Conservation (phyloP, 2,797 vertebrate genomes). For the Pantherophis vulpinus region DNA sequence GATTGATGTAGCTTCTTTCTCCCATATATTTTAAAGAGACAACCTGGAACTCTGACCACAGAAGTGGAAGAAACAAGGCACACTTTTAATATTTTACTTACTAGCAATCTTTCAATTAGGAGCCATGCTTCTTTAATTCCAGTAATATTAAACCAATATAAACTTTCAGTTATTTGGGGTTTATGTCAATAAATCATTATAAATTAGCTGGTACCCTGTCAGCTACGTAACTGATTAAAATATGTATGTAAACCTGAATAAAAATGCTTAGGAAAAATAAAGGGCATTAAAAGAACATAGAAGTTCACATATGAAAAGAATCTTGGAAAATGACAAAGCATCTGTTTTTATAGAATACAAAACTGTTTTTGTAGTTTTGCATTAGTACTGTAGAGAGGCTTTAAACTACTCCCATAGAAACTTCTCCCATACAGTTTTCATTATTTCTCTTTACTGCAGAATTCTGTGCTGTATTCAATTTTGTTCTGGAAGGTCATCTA, state of each 20-base stretch:
- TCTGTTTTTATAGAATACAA: not conserved
- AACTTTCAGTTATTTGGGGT: conserved; percentile 32
- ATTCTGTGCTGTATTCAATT: not conserved
- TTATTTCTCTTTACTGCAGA: not conserved
- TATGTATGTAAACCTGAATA: conserved; percentile 9
- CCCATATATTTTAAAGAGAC: conserved; percentile 50
- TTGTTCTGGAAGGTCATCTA: not conserved
- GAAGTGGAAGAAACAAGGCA: conserved; percentile 9
- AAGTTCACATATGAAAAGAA: not conserved
- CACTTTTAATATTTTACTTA: not conserved
- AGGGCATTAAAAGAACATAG: not conserved
- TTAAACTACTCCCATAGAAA: not conserved
- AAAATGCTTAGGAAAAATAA: not conserved
- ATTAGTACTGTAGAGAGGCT: not conserved
- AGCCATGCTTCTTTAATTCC: conserved; percentile 40
- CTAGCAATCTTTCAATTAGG: conserved; percentile 24
- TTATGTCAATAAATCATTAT: not conserved
- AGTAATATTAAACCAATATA: conserved; percentile 31
- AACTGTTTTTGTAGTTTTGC: not conserved
- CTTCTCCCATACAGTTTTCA: not conserved
- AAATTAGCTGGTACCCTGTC: not conserved
- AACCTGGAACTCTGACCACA: not conserved
- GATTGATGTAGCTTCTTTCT: conserved; percentile 27
- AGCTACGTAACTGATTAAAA: not conserved
- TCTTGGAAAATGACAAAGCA: not conserved